phyloP scores from a whole-genome alignment of 2,888 invertebrate genomes.

The Drosophila niveifrons region DNA sequence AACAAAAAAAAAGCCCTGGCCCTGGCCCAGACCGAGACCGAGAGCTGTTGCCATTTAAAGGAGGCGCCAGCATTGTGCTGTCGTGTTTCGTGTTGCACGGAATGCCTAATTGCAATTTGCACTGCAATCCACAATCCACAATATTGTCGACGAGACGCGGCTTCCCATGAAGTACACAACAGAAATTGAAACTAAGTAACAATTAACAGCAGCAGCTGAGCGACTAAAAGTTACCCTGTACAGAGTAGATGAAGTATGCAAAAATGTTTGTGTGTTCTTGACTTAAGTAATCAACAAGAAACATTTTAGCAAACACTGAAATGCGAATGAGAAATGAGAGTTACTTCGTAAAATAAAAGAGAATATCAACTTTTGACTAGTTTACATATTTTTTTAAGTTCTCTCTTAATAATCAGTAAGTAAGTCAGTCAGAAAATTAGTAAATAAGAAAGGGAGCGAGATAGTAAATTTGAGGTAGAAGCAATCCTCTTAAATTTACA shows the following conservation, averaged over 20 bases:
- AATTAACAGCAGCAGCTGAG: background rate
- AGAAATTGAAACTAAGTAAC: background rate
- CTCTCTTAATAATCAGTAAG: too few relatives aligned
- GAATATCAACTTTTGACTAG: too few relatives aligned
- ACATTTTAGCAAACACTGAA: too few relatives aligned
- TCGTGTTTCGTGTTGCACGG: conserved; percentile 52
- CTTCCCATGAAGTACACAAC: background rate
- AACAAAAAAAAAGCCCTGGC: background rate
- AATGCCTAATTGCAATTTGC: conserved; percentile 55
- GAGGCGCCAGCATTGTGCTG: conserved; percentile 17
- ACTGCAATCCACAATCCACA: conserved; percentile 37
- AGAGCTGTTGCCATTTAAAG: conserved; percentile 4
- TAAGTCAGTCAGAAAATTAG: too few relatives aligned
- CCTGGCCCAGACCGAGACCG: conserved; percentile 12
- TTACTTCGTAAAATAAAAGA: too few relatives aligned
- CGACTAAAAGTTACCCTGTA: background rate
- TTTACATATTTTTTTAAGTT: too few relatives aligned
- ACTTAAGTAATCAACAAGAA: too few relatives aligned
- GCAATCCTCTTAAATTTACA: too few relatives aligned
- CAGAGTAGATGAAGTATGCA: background rate
- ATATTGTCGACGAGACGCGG: conserved; percentile 12
- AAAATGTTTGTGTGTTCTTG: background rate
- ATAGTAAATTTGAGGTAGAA: too few relatives aligned
- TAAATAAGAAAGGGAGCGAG: too few relatives aligned
- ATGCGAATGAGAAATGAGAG: too few relatives aligned